phyloP scores from a whole-genome alignment of 2,888 invertebrate genomes.

The Polylopha cassiicola region DNA sequence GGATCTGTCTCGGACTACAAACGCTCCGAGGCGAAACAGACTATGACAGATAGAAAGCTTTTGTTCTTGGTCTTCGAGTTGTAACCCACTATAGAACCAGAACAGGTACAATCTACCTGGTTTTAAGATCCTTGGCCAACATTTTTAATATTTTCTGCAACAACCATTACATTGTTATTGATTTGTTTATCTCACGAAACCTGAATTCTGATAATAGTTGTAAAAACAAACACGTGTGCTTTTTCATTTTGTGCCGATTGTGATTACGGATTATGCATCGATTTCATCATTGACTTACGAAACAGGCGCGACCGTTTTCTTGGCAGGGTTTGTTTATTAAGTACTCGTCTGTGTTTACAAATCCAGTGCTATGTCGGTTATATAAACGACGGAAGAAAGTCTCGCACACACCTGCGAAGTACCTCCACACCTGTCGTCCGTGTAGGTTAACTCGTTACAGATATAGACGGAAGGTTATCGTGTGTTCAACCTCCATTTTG shows the following conservation, averaged over 20 bases:
- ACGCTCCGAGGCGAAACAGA: slow-evolving; percentile 3
- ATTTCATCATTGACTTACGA: slow-evolving; percentile 7
- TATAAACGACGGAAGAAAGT: slow-evolving; percentile 50
- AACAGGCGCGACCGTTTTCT: slow-evolving; percentile 25
- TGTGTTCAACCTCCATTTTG: slow-evolving; percentile 39
- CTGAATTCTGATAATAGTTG: too few species aligned
- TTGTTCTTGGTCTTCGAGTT: slow-evolving; percentile 8
- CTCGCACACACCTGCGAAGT: slow-evolving; percentile 34
- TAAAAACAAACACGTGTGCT: too few species aligned
- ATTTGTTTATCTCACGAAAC: too few species aligned
- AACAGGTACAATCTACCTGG: slow-evolving; percentile 1
- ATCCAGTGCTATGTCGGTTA: slow-evolving; percentile 35
- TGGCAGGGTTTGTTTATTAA: slow-evolving; percentile 42
- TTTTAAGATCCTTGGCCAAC: not conserved
- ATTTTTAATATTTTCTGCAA: too few species aligned
- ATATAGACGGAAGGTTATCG: slow-evolving; percentile 56
- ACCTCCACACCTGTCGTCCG: slow-evolving; percentile 23
- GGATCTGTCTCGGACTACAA: slow-evolving; percentile 3
- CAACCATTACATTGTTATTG: too few species aligned
- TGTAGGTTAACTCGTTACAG: slow-evolving; percentile 52
- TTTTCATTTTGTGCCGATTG: too few species aligned
- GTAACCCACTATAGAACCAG: not conserved
- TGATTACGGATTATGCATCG: slow-evolving; percentile 8
- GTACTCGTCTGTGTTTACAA: slow-evolving; percentile 40
- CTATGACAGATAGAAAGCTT: not conserved